A percentile compares a stretch with the other conserved stretches of the same genome.
Conservation (phyloP, 2,888 invertebrate species). For the Ornithoptera priamus region DNA sequence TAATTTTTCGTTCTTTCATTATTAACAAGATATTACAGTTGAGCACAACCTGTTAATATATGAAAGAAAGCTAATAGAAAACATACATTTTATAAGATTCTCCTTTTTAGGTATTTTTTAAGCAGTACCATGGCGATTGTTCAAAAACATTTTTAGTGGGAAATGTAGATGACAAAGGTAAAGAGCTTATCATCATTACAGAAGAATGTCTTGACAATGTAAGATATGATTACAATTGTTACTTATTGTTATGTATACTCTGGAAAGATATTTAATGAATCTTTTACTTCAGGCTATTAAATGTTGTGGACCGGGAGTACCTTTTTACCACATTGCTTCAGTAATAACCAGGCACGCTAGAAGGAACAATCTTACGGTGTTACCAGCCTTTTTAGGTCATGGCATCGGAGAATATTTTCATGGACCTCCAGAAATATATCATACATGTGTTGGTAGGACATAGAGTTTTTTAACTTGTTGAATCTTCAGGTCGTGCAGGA, state of each 20-base stretch:
- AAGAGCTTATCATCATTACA: conserved; percentile 84
- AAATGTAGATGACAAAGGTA: conserved; percentile 87
- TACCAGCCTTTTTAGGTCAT: conserved; percentile 93
- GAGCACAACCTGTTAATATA: too few species aligned
- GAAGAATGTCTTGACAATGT: conserved; percentile 85
- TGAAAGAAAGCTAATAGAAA: too few species aligned
- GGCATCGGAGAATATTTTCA: conserved; percentile 96
- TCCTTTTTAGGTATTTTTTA: conserved; percentile 83
- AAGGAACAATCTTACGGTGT: conserved; percentile 81
- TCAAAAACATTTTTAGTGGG: conserved; percentile 93
- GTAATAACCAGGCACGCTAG: conserved; percentile 83
- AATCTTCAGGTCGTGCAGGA: too few species aligned
- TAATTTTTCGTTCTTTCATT: too few species aligned
- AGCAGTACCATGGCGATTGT: conserved; percentile 96
- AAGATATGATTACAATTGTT: conserved; percentile 39
- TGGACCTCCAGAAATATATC: conserved; percentile 93
- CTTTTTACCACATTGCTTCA: conserved; percentile 82
- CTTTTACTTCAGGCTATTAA: conserved; percentile 69
- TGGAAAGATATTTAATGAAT: not conserved
- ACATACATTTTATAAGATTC: conserved; percentile 4
- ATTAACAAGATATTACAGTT: too few species aligned
- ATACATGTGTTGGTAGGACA: conserved; percentile 80
- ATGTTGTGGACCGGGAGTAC: conserved; percentile 81
- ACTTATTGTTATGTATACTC: not conserved
- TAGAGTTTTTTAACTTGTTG: too few species aligned